Evolutionary conservation across 2,888 invertebrate species (phyloP).

Genomic region (Yponomeuta evonymella): DNA sequence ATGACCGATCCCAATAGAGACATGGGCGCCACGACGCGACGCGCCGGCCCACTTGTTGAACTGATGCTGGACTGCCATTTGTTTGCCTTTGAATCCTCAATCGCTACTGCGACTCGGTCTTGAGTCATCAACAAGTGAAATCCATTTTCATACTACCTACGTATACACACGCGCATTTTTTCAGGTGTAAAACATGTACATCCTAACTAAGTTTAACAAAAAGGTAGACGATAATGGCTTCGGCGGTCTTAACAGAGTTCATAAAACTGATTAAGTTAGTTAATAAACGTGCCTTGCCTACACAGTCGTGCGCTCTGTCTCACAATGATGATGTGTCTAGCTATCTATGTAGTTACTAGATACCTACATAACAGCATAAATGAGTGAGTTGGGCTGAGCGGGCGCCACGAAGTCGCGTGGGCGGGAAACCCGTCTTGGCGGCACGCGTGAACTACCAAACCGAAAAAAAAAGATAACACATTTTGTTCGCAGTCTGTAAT

Average conservation of each 20-base stretch:
- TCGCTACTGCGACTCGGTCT: conserved; percentile 48
- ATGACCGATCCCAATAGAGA: neutral
- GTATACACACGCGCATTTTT: too few species aligned
- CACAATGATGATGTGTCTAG: neutral
- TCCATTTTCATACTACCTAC: neutral
- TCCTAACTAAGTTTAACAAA: too few species aligned
- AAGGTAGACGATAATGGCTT: neutral
- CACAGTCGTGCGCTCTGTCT: neutral
- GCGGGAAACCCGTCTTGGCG: conserved; percentile 69
- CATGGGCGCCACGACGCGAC: conserved; percentile 12
- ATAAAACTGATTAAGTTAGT: neutral
- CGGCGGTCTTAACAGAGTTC: neutral
- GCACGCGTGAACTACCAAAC: conserved; percentile 42
- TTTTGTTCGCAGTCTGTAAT: conserved; percentile 5
- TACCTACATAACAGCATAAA: neutral
- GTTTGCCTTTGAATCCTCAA: conserved; percentile 47
- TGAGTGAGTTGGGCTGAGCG: conserved; percentile 32
- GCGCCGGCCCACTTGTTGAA: conserved; percentile 60
- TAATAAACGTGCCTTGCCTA: neutral
- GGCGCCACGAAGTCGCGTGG: conserved; percentile 72
- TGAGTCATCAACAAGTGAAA: conserved; percentile 29
- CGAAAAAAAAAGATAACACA: conserved; percentile 11
- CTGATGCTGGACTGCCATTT: conserved; percentile 63
- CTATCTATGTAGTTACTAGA: neutral
- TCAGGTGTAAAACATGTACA: too few species aligned